These are phyloP conservation scores for Pachyramphus minor DNA, from an alignment of 2,113 vertebrate species.

Conservation along the genomic window DNA sequence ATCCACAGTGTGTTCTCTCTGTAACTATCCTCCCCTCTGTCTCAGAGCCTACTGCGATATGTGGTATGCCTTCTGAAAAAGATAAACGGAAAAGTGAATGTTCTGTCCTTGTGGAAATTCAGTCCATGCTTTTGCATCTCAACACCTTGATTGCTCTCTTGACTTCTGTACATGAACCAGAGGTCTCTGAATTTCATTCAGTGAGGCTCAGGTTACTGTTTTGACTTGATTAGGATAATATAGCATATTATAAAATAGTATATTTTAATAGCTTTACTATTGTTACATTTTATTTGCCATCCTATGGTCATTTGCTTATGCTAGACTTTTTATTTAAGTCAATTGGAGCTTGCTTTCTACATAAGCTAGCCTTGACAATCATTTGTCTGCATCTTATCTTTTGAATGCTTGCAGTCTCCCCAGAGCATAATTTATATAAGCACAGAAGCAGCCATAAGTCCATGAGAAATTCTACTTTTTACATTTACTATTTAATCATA, in stretches of 20 bases:
- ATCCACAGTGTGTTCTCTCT: background rate
- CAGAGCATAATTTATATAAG: background rate
- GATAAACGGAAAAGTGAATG: background rate
- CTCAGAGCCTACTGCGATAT: background rate
- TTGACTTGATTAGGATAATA: background rate
- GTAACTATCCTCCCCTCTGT: background rate
- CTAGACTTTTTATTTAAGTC: background rate
- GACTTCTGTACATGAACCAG: background rate
- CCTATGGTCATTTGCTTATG: background rate
- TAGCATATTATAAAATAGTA: background rate
- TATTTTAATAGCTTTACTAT: background rate
- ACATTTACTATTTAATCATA: background rate
- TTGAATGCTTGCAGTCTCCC: background rate
- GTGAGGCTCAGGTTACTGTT: background rate
- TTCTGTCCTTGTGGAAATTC: background rate
- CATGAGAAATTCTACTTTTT: background rate
- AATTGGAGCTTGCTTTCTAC: background rate
- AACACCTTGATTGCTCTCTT: background rate
- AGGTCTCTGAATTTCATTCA: background rate
- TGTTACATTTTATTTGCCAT: background rate
- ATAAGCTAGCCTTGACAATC: background rate
- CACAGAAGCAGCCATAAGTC: background rate
- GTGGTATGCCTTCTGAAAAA: background rate
- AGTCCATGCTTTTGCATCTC: background rate
- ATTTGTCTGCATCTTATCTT: background rate